Percentiles rank a stretch among this genome's conserved stretches.
These are phyloP conservation scores for Dasyurus viverrinus DNA, from an alignment of 2,113 vertebrate genomes.

Conservation along the genomic window DNA sequence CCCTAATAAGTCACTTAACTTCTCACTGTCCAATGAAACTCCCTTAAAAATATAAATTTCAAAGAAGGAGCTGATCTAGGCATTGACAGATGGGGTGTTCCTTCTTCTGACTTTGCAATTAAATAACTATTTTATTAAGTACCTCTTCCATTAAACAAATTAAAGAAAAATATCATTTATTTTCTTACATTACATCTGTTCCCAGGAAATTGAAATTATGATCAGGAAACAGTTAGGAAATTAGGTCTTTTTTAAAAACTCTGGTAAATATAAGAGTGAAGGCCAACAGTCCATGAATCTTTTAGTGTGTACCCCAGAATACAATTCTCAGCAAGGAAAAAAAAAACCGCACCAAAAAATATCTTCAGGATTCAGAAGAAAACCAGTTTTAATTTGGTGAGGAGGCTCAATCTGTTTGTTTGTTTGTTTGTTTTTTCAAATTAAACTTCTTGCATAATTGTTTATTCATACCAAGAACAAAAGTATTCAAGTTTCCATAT, in stretches of 20 bases:
- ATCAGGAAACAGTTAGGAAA: background rate
- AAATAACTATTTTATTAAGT: too few relatives aligned
- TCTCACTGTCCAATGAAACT: too few relatives aligned
- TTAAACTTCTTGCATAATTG: background rate
- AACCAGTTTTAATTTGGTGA: background rate
- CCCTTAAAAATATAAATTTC: too few relatives aligned
- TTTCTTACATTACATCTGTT: background rate
- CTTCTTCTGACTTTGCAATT: too few relatives aligned
- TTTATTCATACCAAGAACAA: background rate
- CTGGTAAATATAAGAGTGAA: background rate
- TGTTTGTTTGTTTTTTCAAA: background rate
- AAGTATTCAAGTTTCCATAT: background rate
- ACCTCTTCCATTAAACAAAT: background rate
- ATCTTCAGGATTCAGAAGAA: background rate
- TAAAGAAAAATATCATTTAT: background rate
- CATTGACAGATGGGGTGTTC: too few relatives aligned
- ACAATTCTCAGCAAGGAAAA: background rate
- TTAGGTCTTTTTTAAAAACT: background rate
- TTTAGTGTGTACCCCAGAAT: background rate
- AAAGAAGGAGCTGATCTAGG: too few relatives aligned
- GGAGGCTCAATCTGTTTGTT: background rate
- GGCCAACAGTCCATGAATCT: background rate
- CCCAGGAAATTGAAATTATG: constrained; percentile 23
- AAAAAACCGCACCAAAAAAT: background rate
- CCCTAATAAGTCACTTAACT: too few relatives aligned